Evolutionary conservation across 1,140 invertebrate species (phyloP).

Genomic region (Carcinoscorpius rotundicauda): DNA sequence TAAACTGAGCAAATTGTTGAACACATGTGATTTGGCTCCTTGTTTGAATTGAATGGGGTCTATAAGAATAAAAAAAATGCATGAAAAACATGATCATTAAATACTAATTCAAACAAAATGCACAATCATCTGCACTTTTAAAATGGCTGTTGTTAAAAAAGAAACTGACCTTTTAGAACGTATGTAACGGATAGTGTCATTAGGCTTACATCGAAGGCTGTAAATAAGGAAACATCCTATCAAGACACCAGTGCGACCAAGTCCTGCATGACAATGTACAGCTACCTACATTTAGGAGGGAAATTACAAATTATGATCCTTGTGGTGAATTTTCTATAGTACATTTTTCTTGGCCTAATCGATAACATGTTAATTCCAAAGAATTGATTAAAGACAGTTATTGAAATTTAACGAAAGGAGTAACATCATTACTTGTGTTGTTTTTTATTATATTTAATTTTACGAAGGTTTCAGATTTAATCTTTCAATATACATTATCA

Average conservation of each 20-base stretch:
- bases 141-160: background rate
- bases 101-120: constrained; percentile 3
- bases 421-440: no score
- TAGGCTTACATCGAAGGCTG: constrained; percentile 55
- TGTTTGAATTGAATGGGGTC: constrained; percentile 64
- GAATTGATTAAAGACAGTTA: no score
- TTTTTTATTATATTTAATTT: no score
- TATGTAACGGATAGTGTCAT: constrained; percentile 70
- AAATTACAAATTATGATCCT: background rate
- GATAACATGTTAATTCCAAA: no score
- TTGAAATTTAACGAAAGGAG: no score
- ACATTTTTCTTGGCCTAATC: no score
- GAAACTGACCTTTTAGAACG: constrained; percentile 46
- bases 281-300: constrained; percentile 34
- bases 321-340: no score
- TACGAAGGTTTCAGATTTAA: no score
- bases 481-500: no score
- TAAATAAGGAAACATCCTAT: constrained; percentile 78
- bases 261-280: constrained; percentile 78
- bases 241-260: constrained; percentile 71
- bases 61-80: constrained; percentile 23
- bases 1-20: constrained; percentile 65
- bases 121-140: background rate
- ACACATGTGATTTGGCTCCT: constrained; percentile 64
- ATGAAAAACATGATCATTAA: background rate